Conservation (phyloP, 2,888 invertebrate species). For the Acleris sparsana region DNA sequence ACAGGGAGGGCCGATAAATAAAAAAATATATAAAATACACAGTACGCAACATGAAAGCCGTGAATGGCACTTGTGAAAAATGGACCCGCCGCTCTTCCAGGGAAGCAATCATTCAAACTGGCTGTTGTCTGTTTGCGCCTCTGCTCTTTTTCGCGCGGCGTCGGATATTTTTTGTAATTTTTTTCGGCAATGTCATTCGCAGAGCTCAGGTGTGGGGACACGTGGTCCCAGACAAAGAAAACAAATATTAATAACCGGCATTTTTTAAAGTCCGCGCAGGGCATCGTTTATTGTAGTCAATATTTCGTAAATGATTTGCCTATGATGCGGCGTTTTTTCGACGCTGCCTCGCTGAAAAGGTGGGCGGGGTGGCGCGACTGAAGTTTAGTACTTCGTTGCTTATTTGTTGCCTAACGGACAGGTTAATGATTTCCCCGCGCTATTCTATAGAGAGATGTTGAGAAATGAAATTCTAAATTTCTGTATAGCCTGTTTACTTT, state of each 20-base stretch:
- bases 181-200: conserved; percentile 78
- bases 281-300: conserved; percentile 80
- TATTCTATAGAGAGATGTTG: conserved; percentile 19
- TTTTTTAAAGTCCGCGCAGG: conserved; percentile 77
- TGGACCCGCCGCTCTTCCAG: conserved; percentile 83
- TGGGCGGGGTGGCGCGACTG: conserved; percentile 67
- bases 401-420: conserved; percentile 79
- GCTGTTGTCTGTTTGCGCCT: conserved; percentile 82
- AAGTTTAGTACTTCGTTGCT: conserved; percentile 68
- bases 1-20: conserved; percentile 71
- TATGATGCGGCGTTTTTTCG: conserved; percentile 77
- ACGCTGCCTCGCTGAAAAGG: conserved; percentile 62
- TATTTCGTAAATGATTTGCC: conserved; percentile 82
- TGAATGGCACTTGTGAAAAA: conserved; percentile 84
- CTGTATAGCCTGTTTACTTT: background rate
- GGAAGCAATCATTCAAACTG: conserved; percentile 84
- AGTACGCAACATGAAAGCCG: conserved; percentile 79
- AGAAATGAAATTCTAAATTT: conserved; percentile 13
- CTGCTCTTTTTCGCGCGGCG: conserved; percentile 76
- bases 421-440: conserved; percentile 59
- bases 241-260: conserved; percentile 82
- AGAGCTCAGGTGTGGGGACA: conserved; percentile 82
- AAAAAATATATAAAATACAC: conserved; percentile 77
- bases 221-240: conserved; percentile 80
- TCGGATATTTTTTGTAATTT: conserved; percentile 73